Percentiles rank a stretch among this genome's conserved stretches.
Evolutionary conservation across 2,113 vertebrate genomes (phyloP).

Genomic region (Rallus limicola): DNA sequence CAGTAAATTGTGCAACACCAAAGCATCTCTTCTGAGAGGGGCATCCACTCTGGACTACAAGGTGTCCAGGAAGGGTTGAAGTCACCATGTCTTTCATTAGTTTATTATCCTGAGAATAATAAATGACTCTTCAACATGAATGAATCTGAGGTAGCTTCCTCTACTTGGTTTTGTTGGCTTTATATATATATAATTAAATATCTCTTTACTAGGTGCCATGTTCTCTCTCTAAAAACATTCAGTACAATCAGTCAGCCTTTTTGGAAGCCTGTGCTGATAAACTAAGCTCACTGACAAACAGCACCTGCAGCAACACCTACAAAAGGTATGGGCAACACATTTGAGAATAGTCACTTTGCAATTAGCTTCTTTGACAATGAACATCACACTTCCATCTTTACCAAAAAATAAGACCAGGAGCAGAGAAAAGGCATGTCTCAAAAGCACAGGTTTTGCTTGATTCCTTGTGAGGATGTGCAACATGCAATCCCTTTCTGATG

Average conservation of each 20-base stretch:
- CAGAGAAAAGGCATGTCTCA: background rate
- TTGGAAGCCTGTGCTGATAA: background rate
- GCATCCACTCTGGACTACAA: background rate
- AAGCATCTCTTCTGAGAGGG: background rate
- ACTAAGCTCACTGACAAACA: background rate
- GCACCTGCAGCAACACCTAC: conserved; percentile 6
- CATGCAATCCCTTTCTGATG: background rate
- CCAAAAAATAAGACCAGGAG: background rate
- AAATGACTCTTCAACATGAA: background rate
- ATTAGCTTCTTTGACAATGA: background rate
- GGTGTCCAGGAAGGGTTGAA: background rate
- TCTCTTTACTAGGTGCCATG: background rate
- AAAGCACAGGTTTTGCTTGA: background rate
- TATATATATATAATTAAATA: background rate
- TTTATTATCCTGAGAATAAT: background rate
- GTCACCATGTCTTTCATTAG: background rate
- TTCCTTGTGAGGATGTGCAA: background rate
- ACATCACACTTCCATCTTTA: background rate
- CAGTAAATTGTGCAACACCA: background rate
- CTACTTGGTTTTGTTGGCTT: background rate
- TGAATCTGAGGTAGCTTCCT: background rate
- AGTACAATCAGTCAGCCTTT: background rate
- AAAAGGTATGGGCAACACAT: background rate
- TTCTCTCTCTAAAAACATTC: background rate
- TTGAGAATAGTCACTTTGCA: background rate